Percentiles rank a stretch among this genome's conserved stretches.
Evolutionary conservation across 2,888 invertebrate species (phyloP).

Genomic region (Pheosia tremula): DNA sequence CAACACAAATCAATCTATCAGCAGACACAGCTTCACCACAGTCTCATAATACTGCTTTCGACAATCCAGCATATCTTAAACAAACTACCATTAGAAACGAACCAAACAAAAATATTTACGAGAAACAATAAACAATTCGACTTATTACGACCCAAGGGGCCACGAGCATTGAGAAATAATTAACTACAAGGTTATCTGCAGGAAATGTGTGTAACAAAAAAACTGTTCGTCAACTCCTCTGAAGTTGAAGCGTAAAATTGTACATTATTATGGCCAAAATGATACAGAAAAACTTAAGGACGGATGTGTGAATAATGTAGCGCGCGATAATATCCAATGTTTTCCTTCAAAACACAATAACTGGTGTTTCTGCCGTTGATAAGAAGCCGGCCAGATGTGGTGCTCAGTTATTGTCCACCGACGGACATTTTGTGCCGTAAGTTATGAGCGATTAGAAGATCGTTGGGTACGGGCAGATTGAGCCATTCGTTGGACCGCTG

Average conservation of each 20-base stretch:
- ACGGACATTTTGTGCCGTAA: constrained; percentile 31
- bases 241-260: constrained; percentile 45
- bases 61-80: constrained; percentile 15
- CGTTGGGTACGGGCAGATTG: too few relatives aligned
- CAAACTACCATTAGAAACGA: constrained; percentile 13
- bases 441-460: constrained; percentile 26
- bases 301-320: constrained; percentile 68
- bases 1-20: too few relatives aligned
- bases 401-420: constrained; percentile 44
- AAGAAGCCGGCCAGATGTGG: constrained; percentile 76
- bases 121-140: constrained; percentile 11
- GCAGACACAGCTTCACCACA: background rate
- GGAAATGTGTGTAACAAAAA: constrained; percentile 24
- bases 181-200: constrained; percentile 35
- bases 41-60: background rate
- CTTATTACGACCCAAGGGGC: constrained; percentile 28
- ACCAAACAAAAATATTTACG: constrained; percentile 7
- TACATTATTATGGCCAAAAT: constrained; percentile 34
- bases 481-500: too few relatives aligned
- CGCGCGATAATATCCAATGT: constrained; percentile 64
- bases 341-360: constrained; percentile 74
- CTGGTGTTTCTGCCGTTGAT: constrained; percentile 68
- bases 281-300: constrained; percentile 60
- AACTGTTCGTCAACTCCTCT: constrained; percentile 23
- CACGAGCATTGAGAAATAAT: constrained; percentile 17